A percentile compares a stretch with the other conserved stretches of the same genome.
Evolutionary conservation across 2,888 invertebrate species (phyloP).

Genomic region (Idaea dimidiata): DNA sequence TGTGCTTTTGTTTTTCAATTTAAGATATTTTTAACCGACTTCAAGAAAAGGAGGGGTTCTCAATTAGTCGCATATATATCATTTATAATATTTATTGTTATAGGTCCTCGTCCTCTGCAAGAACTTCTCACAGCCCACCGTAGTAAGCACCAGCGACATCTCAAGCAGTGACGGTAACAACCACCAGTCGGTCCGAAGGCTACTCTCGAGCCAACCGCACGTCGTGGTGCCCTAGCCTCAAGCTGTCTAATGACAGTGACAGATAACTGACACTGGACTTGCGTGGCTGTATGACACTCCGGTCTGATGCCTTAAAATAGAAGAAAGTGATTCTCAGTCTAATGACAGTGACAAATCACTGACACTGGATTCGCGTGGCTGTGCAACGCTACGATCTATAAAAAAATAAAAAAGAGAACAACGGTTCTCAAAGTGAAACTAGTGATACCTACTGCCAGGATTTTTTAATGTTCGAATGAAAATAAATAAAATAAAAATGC

Average conservation of each 20-base stretch:
- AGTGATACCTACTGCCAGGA: neutral
- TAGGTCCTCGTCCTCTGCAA: conserved; percentile 72
- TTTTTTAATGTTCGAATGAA: neutral
- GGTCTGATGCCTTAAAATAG: neutral
- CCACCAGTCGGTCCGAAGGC: conserved; percentile 69
- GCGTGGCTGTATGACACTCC: neutral
- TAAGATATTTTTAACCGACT: too few relatives aligned
- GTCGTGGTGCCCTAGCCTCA: conserved; percentile 69
- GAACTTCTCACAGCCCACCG: conserved; percentile 71
- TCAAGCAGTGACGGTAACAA: conserved; percentile 75
- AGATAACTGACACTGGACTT: neutral
- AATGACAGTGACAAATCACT: too few relatives aligned
- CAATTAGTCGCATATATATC: too few relatives aligned
- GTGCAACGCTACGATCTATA: neutral
- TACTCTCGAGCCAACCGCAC: conserved; percentile 59
- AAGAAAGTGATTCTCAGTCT: neutral
- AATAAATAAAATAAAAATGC: neutral
- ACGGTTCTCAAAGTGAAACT: neutral
- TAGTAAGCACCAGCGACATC: conserved; percentile 71
- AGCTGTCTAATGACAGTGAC: conserved; percentile 52
- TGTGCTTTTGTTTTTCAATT: too few relatives aligned
- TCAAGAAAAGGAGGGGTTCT: too few relatives aligned
- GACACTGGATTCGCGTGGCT: too few relatives aligned
- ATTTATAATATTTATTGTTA: conserved; percentile 18
- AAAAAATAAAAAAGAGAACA: neutral